Evolutionary conservation across 1,140 invertebrate species (phyloP).

Genomic region (Pararge aegeria): DNA sequence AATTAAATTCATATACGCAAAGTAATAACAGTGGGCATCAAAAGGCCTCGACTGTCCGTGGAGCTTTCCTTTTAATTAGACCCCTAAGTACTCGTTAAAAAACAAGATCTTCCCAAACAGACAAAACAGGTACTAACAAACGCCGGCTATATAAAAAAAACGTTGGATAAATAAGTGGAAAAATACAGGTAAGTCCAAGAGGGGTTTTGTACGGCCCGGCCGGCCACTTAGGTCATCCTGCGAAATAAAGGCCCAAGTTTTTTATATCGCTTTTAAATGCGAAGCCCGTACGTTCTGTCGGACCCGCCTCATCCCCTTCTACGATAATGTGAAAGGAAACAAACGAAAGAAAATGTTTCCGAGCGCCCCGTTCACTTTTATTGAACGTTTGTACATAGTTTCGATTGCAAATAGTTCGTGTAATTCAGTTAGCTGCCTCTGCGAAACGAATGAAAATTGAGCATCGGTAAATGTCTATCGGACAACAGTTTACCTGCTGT

Average conservation of each 20-base stretch:
- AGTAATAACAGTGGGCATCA: constrained; percentile 74
- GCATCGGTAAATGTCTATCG: constrained; percentile 47
- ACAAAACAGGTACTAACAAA: constrained; percentile 75
- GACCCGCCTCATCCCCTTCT: constrained; percentile 65
- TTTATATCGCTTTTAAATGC: constrained; percentile 79
- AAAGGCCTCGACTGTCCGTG: constrained; percentile 75
- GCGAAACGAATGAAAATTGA: constrained; percentile 53
- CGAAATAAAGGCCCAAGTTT: constrained; percentile 76
- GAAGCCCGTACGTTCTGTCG: constrained; percentile 65
- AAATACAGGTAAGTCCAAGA: constrained; percentile 78
- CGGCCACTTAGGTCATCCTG: constrained; percentile 79
- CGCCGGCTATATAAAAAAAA: constrained; percentile 73
- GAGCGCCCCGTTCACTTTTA: constrained; percentile 68
- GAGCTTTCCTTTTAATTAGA: constrained; percentile 79
- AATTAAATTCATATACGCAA: constrained; percentile 77
- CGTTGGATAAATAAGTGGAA: constrained; percentile 78
- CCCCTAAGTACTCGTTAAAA: constrained; percentile 78
- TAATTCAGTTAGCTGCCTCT: constrained; percentile 68
- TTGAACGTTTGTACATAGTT: constrained; percentile 71
- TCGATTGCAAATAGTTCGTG: constrained; percentile 77
- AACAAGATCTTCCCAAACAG: constrained; percentile 75
- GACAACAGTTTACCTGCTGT: constrained; percentile 38
- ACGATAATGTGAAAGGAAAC: constrained; percentile 77
- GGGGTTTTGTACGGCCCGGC: constrained; percentile 74
- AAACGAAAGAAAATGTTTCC: constrained; percentile 78